Percentiles rank a stretch among this genome's conserved stretches.
Evolutionary conservation across 2,888 invertebrate genomes (phyloP).

Genomic region (Diplazon laetatorius): DNA sequence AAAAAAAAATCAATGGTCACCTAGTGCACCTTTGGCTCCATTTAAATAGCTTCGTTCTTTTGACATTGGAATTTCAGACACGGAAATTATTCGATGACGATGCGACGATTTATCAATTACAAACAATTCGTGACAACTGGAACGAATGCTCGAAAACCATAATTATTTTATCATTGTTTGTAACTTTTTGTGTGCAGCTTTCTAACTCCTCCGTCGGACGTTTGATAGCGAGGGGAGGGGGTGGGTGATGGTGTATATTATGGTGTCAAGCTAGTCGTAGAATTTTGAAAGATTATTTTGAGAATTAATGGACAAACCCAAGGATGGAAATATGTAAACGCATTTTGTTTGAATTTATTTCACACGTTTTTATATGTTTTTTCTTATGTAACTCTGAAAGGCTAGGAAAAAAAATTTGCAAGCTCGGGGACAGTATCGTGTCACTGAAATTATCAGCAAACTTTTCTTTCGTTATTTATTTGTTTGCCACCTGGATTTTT

Average conservation of each 20-base stretch:
- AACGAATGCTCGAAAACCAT: neutral
- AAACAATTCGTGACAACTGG: neutral
- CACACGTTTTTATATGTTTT: neutral
- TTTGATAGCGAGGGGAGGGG: no score
- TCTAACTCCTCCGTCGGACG: neutral
- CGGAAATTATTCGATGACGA: neutral
- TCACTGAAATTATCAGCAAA: no score
- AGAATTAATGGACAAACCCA: constrained; percentile 56
- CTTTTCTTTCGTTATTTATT: no score
- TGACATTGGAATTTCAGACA: neutral
- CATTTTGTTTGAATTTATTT: constrained; percentile 67
- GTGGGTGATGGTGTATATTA: no score
- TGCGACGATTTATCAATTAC: no score
- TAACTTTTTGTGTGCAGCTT: neutral
- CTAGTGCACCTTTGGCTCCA: neutral
- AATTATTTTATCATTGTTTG: neutral
- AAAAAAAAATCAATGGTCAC: neutral
- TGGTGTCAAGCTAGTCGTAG: neutral
- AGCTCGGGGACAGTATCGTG: no score
- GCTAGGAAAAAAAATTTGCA: no score
- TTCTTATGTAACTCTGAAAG: no score
- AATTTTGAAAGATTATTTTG: constrained; percentile 64
- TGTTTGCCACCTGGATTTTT: no score
- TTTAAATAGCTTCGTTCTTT: neutral
- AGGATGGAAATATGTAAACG: constrained; percentile 62